Evolutionary conservation across 2,888 invertebrate genomes (phyloP).

Genomic region (Calliopum simillimum): DNA sequence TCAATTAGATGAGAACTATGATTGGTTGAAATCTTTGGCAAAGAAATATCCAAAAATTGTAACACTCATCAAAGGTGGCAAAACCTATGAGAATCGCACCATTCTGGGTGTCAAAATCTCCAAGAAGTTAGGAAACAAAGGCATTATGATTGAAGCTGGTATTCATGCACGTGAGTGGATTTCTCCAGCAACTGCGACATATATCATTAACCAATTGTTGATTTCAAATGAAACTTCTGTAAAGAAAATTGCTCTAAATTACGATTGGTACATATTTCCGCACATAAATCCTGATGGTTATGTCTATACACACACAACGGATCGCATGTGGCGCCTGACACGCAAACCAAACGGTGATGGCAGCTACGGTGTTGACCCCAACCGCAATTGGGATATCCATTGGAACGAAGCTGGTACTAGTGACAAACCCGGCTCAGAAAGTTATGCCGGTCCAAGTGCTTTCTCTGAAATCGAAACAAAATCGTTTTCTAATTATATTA

Average conservation of each 20-base stretch:
- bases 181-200: slow-evolving; percentile 74
- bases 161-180: slow-evolving; percentile 85
- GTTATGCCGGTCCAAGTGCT: slow-evolving; percentile 69
- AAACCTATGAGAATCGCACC: slow-evolving; percentile 71
- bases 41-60: slow-evolving; percentile 67
- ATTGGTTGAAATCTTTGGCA: slow-evolving; percentile 70
- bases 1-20: slow-evolving; percentile 68
- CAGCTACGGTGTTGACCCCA: slow-evolving; percentile 73
- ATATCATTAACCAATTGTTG: slow-evolving; percentile 73
- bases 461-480: slow-evolving; percentile 73
- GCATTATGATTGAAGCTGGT: slow-evolving; percentile 73
- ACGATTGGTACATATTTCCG: slow-evolving; percentile 82
- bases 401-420: slow-evolving; percentile 72
- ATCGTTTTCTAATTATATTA: slow-evolving; percentile 71
- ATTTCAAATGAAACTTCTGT: slow-evolving; percentile 70
- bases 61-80: slow-evolving; percentile 68
- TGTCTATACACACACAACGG: slow-evolving; percentile 74
- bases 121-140: slow-evolving; percentile 68
- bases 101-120: slow-evolving; percentile 71
- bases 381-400: slow-evolving; percentile 75
- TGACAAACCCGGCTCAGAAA: slow-evolving; percentile 63
- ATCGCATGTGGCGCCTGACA: slow-evolving; percentile 77
- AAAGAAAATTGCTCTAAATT: slow-evolving; percentile 69
- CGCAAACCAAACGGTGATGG: slow-evolving; percentile 67
- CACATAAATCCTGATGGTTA: slow-evolving; percentile 83